Conservation (phyloP, 2,113 vertebrate genomes). For the Mus spicilegus region DNA sequence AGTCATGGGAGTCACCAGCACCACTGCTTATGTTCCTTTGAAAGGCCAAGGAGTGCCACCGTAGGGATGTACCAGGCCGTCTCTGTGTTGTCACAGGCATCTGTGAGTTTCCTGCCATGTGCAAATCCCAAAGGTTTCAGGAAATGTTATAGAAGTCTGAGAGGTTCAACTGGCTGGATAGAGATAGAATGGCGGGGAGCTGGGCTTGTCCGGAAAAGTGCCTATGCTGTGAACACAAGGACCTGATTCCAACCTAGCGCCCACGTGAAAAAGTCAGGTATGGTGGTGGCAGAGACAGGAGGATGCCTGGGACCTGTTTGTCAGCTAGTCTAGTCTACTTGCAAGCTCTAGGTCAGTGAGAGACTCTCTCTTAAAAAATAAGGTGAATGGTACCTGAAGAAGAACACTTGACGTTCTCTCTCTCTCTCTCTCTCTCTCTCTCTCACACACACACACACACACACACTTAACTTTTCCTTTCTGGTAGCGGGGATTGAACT, state of each 20-base stretch:
- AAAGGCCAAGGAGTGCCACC: background rate
- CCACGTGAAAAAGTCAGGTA: background rate
- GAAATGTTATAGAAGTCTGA: background rate
- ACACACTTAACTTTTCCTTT: background rate
- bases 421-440: too few relatives aligned
- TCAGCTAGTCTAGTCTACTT: background rate
- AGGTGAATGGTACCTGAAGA: background rate
- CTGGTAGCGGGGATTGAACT: background rate
- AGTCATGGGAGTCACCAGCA: accelerated
- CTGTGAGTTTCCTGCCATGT: background rate
- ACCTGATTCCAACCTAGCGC: background rate
- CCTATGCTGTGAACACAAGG: background rate
- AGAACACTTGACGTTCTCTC: background rate
- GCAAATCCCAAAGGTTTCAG: background rate
- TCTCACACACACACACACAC: background rate
- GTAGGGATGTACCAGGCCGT: background rate
- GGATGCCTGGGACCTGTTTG: background rate
- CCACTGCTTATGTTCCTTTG: accelerated
- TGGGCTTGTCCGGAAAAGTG: background rate
- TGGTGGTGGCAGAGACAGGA: background rate
- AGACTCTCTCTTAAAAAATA: background rate
- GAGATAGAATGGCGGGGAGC: background rate
- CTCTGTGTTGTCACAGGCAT: background rate
- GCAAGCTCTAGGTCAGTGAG: background rate
- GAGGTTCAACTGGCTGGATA: background rate